Percentiles rank a stretch among this genome's conserved stretches.
These are phyloP conservation scores for Ariolimax columbianus DNA, from an alignment of 2,888 invertebrate genomes.

Conservation along the genomic window DNA sequence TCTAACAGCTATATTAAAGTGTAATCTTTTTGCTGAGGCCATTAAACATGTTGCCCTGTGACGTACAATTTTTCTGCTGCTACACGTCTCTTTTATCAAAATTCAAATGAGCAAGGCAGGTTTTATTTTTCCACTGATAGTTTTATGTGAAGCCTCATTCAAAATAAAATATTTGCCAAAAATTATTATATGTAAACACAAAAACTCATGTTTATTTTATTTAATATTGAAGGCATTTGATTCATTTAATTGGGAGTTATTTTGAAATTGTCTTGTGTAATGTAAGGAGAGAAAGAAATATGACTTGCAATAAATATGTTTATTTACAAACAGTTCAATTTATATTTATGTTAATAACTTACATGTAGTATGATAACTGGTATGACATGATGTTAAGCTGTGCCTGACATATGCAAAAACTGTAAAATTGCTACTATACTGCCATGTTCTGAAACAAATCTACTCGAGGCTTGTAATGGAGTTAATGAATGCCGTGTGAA, in stretches of 20 bases:
- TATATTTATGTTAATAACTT: not conserved
- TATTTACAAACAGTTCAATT: slow-evolving; percentile 25
- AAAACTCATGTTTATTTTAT: not conserved
- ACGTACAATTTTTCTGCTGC: not conserved
- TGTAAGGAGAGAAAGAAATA: not conserved
- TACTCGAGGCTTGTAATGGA: too few relatives aligned
- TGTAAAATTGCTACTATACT: not conserved
- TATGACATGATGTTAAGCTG: not conserved
- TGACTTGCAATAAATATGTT: slow-evolving; percentile 11
- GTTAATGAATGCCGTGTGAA: too few relatives aligned
- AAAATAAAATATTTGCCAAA: not conserved
- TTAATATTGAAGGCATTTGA: not conserved
- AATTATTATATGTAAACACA: not conserved
- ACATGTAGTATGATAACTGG: not conserved
- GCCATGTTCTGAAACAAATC: too few relatives aligned
- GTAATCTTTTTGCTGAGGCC: not conserved
- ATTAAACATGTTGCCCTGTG: not conserved
- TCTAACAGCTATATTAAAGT: too few relatives aligned
- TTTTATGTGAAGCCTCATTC: not conserved
- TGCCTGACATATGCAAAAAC: not conserved
- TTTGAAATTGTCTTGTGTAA: not conserved
- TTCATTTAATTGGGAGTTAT: not conserved
- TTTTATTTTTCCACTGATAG: not conserved
- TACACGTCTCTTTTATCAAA: not conserved
- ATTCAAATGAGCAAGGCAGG: not conserved